Conservation (phyloP, 2,888 invertebrate genomes). For the Lasioglossum malachurum region DNA sequence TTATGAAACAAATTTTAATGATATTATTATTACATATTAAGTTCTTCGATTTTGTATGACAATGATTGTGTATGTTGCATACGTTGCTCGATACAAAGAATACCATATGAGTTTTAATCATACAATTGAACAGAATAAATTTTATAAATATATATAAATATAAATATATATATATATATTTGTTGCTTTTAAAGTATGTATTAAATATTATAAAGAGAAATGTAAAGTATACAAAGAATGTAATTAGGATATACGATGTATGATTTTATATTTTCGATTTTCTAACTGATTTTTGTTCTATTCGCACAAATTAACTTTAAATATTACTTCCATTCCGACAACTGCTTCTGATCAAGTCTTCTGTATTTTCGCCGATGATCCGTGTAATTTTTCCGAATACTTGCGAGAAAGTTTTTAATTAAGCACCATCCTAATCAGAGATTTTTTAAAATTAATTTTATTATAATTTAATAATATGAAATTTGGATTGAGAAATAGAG, state of each 20-base stretch:
- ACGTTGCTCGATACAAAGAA: neutral
- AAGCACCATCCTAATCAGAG: neutral
- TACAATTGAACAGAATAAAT: neutral
- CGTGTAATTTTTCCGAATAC: neutral
- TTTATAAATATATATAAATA: conserved; percentile 20
- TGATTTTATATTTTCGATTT: conserved; percentile 34
- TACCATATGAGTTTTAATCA: conserved; percentile 17
- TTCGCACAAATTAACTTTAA: conserved; percentile 11
- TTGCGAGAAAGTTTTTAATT: conserved; percentile 2
- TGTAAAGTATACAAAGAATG: conserved; percentile 23
- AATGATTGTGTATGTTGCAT: neutral
- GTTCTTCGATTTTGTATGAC: neutral
- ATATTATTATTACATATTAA: conserved; percentile 3
- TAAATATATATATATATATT: conserved; percentile 5
- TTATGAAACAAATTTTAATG: conserved; percentile 7
- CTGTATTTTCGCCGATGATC: neutral
- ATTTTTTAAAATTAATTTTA: neutral
- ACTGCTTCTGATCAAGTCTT: neutral
- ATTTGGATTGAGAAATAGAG: neutral
- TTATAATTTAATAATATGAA: neutral
- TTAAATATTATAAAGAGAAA: conserved; percentile 17
- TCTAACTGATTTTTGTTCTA: conserved; percentile 16
- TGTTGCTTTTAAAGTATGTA: conserved; percentile 7
- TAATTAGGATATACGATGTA: conserved; percentile 21
- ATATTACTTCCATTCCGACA: neutral